Base-by-base conservation (phyloP, 1,140 invertebrate species). In the Tetragnatha versicolor region DNA sequence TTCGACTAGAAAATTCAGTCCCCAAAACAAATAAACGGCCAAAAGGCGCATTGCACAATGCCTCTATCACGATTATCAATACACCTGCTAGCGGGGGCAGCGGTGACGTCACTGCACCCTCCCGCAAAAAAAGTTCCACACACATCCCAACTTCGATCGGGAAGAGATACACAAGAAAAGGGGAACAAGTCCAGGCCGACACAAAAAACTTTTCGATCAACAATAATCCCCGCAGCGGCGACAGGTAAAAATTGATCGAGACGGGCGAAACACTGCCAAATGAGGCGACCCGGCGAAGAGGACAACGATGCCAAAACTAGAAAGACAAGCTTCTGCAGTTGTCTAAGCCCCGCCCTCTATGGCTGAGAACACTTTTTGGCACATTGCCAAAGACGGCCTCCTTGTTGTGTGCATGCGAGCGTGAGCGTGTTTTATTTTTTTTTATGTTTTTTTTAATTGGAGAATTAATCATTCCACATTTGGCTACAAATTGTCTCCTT, bases 181-280 rank as follows among this genome's bases (percentile, higher is more conserved):
- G 69, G 60, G 60, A 73, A 35, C 14, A 60, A 29, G 35, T 31
- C 9, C n/a, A 29, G 10, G 22, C 17, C 68, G 49, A 33, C 39
- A 58, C n/a, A n/a, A 60, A 45, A 60, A 73, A 73, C 69, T 73
- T 72, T n/a, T 72, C 69, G 53, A 73, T 73, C 69, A 73, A 73
- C 69, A 73, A 73, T 73, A 73, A 60, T 25, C 17, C 22, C n/a
- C 39, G 2, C 47, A 51, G 53, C 33, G 53, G 53, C 33, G 69
- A 73, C 69, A 73, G 69, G 69, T 73, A 73, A 73, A 73, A 73
- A 47, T 73, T 60, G 69, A 73, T 73, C 53, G 51, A 25, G 20
- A 27, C 20, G 14, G 42, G 63, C 37, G 25, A 49, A 66, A 35
- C n/a, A 31, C 35, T 49, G 68, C 68, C 68, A 70, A 70, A 70